Conservation (phyloP, 35 echinoderm and acorn worm genomes). For the Apostichopus californicus region DNA sequence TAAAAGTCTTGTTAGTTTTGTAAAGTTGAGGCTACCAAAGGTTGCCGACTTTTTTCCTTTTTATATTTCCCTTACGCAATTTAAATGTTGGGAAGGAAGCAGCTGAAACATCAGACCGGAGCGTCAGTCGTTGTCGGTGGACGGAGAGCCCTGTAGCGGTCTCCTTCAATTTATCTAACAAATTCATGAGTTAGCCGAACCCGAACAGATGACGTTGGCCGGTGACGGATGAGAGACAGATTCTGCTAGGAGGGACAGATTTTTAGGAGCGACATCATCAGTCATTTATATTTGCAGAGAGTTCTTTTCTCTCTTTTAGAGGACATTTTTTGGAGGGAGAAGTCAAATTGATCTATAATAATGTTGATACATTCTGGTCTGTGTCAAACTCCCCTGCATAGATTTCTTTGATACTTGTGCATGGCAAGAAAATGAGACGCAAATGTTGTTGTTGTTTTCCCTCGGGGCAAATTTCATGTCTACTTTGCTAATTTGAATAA, state of each 20-base stretch:
- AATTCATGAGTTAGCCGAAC: constrained; percentile 10
- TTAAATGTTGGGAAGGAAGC: constrained; percentile 1
- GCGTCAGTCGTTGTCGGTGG: background rate
- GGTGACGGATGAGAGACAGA: constrained; percentile 25
- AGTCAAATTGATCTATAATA: constrained; percentile 38
- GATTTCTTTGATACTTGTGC: no score
- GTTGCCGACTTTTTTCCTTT: background rate
- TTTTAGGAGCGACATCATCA: background rate
- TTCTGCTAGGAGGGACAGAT: constrained; percentile 23
- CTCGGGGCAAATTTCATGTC: no score
- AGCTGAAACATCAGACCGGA: constrained; percentile 27
- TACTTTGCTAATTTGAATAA: no score
- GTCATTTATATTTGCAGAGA: background rate
- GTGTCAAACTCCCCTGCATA: no score
- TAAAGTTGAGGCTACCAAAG: constrained; percentile 19
- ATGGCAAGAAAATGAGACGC: no score
- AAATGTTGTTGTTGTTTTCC: no score
- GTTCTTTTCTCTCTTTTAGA: background rate
- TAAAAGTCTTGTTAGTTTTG: constrained; percentile 11
- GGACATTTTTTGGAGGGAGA: background rate
- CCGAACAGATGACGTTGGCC: background rate
- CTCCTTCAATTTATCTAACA: constrained; percentile 42
- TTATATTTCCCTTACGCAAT: background rate
- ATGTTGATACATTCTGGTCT: background rate
- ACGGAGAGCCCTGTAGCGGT: constrained; percentile 20